Evolutionary conservation across 2,113 vertebrate genomes (phyloP).

Genomic region (Mionectes macconnelli): DNA sequence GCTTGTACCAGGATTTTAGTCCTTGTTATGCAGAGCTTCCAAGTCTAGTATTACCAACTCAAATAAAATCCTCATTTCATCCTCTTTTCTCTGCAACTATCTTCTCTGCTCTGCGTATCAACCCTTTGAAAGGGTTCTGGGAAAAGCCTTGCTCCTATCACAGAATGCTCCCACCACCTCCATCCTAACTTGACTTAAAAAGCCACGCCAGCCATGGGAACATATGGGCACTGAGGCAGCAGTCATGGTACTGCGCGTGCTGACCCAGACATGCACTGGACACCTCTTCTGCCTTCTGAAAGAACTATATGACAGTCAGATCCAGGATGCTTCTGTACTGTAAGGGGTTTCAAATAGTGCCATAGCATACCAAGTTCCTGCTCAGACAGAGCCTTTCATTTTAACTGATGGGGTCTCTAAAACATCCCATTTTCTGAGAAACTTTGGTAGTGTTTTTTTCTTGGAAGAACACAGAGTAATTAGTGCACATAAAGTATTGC

Average conservation of each 20-base stretch:
- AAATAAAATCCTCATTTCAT: conserved; percentile 23
- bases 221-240: background rate
- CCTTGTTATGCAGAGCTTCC: background rate
- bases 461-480: background rate
- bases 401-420: background rate
- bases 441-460: background rate
- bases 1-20: background rate
- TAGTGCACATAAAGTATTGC: background rate
- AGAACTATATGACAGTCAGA: background rate
- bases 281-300: background rate
- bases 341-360: background rate
- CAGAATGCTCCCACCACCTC: background rate
- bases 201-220: background rate
- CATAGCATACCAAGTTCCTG: background rate
- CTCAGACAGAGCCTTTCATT: background rate
- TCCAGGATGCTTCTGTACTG: too few species aligned
- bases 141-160: background rate
- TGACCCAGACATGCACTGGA: accelerated
- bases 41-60: background rate
- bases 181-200: background rate
- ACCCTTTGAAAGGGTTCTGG: background rate
- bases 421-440: background rate
- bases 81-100: background rate
- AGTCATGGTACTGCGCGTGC: background rate
- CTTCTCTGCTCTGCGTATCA: background rate